Conservation (phyloP, 2,113 vertebrate species). For the Neotragus pygmaeus region DNA sequence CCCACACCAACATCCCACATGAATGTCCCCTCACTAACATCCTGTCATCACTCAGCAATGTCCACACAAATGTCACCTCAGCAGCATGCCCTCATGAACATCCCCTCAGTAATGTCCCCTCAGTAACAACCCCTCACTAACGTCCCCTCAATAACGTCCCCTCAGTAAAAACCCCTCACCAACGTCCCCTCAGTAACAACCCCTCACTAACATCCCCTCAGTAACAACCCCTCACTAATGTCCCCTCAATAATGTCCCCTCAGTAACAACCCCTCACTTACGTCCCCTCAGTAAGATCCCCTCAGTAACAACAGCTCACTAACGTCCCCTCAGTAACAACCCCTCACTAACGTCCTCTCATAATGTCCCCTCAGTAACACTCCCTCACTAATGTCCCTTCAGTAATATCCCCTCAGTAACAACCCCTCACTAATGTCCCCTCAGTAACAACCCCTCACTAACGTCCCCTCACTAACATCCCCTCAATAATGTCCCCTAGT, state of each 20-base stretch:
- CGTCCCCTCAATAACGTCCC: accelerated
- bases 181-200: not conserved
- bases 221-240: not conserved
- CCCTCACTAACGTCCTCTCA: not conserved
- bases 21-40: not conserved
- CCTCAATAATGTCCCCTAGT: too few relatives aligned
- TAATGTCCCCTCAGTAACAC: not conserved
- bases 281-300: too few relatives aligned
- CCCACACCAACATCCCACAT: not conserved
- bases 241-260: accelerated
- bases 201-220: not conserved
- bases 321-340: too few relatives aligned
- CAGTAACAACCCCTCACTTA: too few relatives aligned
- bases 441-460: too few relatives aligned
- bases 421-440: not conserved
- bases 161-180: not conserved
- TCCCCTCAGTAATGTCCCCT: not conserved
- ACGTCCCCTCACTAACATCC: accelerated
- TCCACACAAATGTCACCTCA: not conserved
- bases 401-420: not conserved
- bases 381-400: not conserved
- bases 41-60: not conserved
- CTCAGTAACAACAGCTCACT: too few relatives aligned
- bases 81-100: not conserved
- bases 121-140: too few relatives aligned